Evolutionary conservation across 2,888 invertebrate species (phyloP).

Genomic region (Lasioglossum zephyrum): DNA sequence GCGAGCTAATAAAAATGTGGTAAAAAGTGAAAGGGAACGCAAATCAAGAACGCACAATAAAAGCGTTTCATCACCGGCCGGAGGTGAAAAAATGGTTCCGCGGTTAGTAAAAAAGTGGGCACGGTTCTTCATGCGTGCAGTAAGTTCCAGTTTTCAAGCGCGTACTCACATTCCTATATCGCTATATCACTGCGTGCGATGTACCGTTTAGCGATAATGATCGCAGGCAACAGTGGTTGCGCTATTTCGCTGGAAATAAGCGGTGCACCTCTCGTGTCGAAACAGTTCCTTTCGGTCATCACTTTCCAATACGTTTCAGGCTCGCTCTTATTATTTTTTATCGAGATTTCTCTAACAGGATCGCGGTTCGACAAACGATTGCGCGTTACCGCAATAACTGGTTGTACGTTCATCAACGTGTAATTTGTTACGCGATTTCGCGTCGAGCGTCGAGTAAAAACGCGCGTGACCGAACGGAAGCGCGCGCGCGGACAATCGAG

Average conservation of each 20-base stretch:
- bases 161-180: constrained; percentile 8
- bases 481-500: no score
- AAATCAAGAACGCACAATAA: neutral
- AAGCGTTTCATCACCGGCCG: constrained; percentile 28
- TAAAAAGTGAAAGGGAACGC: constrained; percentile 40
- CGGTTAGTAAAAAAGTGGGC: constrained; percentile 8
- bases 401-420: neutral
- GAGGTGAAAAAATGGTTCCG: neutral
- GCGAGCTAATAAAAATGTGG: no score
- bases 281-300: neutral
- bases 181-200: constrained; percentile 18
- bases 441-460: neutral
- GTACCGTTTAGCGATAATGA: constrained; percentile 41
- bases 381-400: constrained; percentile 11
- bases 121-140: constrained; percentile 23
- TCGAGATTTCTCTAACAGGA: constrained; percentile 20
- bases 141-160: constrained; percentile 10
- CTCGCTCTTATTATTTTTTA: neutral
- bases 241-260: neutral
- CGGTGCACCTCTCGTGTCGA: neutral
- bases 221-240: constrained; percentile 8
- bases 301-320: constrained; percentile 25
- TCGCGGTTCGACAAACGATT: neutral
- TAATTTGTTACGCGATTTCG: constrained; percentile 22
- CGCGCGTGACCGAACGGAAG: neutral